A percentile compares a stretch with the other conserved stretches of the same genome.
phyloP scores from a whole-genome alignment of 92 coral and sea anemone species.

The Epizoanthus scotinus region DNA sequence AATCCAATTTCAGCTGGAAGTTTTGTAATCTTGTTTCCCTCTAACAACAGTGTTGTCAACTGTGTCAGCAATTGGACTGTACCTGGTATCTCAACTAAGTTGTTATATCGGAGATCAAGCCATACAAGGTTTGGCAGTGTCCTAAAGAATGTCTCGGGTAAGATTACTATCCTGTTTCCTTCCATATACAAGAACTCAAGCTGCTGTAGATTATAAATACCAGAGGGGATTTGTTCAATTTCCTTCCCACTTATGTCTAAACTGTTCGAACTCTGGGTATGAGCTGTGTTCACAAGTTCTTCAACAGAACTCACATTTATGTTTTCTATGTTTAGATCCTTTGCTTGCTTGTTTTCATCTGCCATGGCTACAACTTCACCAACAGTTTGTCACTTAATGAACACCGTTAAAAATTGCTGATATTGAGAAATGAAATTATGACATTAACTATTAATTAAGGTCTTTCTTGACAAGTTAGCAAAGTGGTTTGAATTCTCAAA shows the following conservation, averaged over 20 bases:
- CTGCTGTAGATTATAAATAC: conserved; percentile 40
- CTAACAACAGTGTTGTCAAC: conserved; percentile 61
- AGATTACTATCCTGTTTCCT: conserved; percentile 50
- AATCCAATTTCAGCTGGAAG: conserved; percentile 68
- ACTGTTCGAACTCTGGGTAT: conserved; percentile 5
- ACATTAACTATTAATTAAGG: no score
- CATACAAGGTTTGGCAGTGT: conserved; percentile 57
- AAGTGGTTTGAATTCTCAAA: no score
- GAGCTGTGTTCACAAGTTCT: conserved; percentile 28
- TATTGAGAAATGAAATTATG: neutral
- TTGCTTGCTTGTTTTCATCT: neutral
- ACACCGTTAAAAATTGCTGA: neutral
- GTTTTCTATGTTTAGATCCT: neutral
- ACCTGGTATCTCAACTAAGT: conserved; percentile 54
- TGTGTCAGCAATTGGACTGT: conserved; percentile 53
- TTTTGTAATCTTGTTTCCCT: conserved; percentile 54
- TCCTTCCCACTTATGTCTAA: conserved; percentile 56
- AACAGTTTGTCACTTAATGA: neutral
- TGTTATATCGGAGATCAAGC: conserved; percentile 74
- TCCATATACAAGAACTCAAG: conserved; percentile 64
- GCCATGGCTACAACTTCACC: neutral
- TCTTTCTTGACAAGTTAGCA: no score
- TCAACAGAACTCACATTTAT: conserved; percentile 6
- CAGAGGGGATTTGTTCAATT: conserved; percentile 52
- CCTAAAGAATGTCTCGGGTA: conserved; percentile 61